phyloP scores from a whole-genome alignment of 2,797 vertebrate species.

The Tangara arthus region DNA sequence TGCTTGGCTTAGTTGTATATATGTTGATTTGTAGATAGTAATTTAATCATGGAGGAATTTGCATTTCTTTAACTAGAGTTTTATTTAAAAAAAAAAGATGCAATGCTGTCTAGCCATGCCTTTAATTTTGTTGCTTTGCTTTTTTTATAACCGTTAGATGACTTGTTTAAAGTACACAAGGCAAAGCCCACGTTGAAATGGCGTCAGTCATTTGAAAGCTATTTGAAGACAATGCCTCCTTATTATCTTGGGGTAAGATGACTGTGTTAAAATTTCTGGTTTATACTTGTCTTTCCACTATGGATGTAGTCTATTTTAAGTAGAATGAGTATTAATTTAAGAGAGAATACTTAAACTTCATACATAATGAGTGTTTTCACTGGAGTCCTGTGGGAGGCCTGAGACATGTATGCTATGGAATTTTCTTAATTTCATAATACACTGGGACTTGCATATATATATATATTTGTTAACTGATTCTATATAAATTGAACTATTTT shows the following conservation, averaged over 20 bases:
- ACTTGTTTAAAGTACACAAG: slow-evolving; percentile 83
- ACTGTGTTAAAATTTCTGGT: background rate
- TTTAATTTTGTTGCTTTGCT: background rate
- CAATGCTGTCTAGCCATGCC: background rate
- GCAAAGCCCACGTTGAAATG: slow-evolving; percentile 80
- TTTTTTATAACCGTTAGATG: slow-evolving; percentile 68
- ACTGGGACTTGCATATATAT: background rate
- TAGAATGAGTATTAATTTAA: background rate
- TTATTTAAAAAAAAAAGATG: background rate
- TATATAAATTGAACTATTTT: background rate
- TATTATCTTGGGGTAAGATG: slow-evolving; percentile 82
- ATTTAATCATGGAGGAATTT: background rate
- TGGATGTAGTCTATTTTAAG: background rate
- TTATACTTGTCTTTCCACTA: background rate
- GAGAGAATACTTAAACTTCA: background rate
- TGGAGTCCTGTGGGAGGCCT: background rate
- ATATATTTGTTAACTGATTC: background rate
- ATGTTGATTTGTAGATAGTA: background rate
- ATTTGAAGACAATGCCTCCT: slow-evolving; percentile 83
- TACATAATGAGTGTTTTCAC: background rate
- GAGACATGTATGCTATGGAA: background rate
- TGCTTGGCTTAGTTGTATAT: background rate
- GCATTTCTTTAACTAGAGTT: background rate
- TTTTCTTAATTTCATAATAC: background rate
- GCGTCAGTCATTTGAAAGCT: slow-evolving; percentile 82